These are phyloP conservation scores for Thalassoma bifasciatum DNA, from an alignment of 2,113 vertebrate genomes.

Conservation along the genomic window DNA sequence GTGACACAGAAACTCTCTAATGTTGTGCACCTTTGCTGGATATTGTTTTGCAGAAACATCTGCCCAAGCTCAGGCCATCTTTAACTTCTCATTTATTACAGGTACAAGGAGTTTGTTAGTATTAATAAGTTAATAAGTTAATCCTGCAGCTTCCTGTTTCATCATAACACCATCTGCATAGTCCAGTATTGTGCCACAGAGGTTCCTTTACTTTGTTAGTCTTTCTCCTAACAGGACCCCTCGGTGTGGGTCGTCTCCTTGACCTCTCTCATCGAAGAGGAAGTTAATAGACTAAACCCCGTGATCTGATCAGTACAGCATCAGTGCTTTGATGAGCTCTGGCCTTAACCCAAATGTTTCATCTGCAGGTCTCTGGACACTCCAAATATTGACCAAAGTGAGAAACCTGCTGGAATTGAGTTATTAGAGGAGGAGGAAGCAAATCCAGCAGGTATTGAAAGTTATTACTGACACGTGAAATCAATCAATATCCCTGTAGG, in stretches of 20 bases:
- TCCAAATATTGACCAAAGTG: slow-evolving; percentile 47
- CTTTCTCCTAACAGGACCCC: too few relatives aligned
- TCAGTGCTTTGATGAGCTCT: slow-evolving; percentile 58
- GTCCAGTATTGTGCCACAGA: background rate
- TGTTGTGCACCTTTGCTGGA: too few relatives aligned
- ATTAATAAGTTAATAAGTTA: too few relatives aligned
- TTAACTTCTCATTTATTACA: too few relatives aligned
- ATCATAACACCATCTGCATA: background rate
- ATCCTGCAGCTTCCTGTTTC: too few relatives aligned
- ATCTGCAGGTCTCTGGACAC: slow-evolving; percentile 32
- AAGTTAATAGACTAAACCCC: slow-evolving; percentile 19
- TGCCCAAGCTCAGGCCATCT: too few relatives aligned
- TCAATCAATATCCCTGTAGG: slow-evolving; percentile 18
- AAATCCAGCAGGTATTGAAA: slow-evolving; percentile 42
- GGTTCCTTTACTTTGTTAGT: too few relatives aligned
- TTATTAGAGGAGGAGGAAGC: background rate
- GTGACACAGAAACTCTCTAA: too few relatives aligned
- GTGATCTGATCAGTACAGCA: slow-evolving; percentile 39
- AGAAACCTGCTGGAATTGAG: slow-evolving; percentile 21
- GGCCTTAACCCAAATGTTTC: slow-evolving; percentile 40
- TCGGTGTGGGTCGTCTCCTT: too few relatives aligned
- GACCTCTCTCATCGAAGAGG: slow-evolving; percentile 19
- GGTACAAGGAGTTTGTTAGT: too few relatives aligned
- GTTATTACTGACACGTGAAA: slow-evolving; percentile 15
- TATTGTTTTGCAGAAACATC: too few relatives aligned